Base-by-base conservation (phyloP, 2,113 vertebrate species). In the Talpa occidentalis region DNA sequence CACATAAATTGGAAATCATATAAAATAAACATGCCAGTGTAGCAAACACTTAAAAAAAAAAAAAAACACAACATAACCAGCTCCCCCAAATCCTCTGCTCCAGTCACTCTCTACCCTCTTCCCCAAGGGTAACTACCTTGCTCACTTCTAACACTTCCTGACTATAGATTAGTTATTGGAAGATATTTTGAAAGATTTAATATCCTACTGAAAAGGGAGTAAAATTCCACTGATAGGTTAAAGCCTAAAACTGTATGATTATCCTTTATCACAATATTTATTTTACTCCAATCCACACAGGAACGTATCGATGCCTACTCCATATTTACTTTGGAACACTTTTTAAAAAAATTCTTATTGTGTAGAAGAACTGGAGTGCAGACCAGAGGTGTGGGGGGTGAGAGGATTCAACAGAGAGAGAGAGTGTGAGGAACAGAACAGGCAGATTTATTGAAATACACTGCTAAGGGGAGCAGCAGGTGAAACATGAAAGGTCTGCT, bases 131-230 rank as follows among this genome's bases (percentile, higher is more conserved):
- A 70, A 19, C 3, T 22, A 16, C 35, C 15, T 85, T 12, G 9
- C 42, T 78, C n/a, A 92, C n/a, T 92, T 82, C 32, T 37, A 40
- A 73, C n/a, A 35, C 60, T 11, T 62, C 24, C 26, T 62, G 10
- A 62, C 37, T 76, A 22, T 87, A 42, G 6, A 21, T 54, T 62
- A 64, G 22, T 76, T 69, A 88, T 8, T 91, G 70, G 72, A 15
- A 66, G 59, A 70, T 35, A 76, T 87, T 90, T 80, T 59, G 26
- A 66, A 84, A 66, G 30, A n/a, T 32, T 69, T 24, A 44, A 7
- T 78, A 0, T 37, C 10, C 62, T 80, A 15, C 9, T 90, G n/a
- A 81, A 86, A 69, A 30, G 35, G 30, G 11, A 81, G 35, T 30
- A 6, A 86, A 90, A 28, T 83, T 79, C 44, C 47, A 59, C 2